Base-by-base conservation (phyloP, 2,797 vertebrate species). In the Hephaestus fuliginosus region DNA sequence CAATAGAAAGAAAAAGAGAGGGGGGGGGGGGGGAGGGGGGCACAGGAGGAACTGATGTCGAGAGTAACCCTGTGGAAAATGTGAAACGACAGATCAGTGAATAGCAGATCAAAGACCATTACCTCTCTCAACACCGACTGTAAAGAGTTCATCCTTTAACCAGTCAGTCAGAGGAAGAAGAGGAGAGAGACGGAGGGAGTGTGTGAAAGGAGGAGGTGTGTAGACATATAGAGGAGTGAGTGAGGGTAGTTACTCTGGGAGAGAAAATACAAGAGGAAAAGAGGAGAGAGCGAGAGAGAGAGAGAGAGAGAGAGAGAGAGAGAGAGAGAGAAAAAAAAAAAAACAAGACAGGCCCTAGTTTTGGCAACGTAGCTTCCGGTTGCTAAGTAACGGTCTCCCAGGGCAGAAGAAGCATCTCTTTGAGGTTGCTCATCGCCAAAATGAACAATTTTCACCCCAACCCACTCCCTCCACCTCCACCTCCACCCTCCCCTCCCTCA, bases 331-430 rank as follows among this genome's bases (percentile, higher is more conserved):
- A 36, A 22, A 46, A 17, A 57, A 41, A 57, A 33, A 70, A 70
- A 74, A 55, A 39, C 15, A 64, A 76, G 74, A 76, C 79, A 77
- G 74, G 81, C 73, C 63, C 69, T 75, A 56, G 75, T 82, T 92
- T 87, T 92, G 81, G 86, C 92, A 87, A 72, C 56, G 60, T 77
- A 80, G 86, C 83, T 86, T 86, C 70, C 12, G 60, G 92, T 94
- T 93, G 90, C 91, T 90, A 91, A 85, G 91, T 77, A 89, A 94
- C 89, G 20, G 76, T 85, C 86, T 89, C 67, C 33, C 75, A 86
- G 86, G 79, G 86, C 84, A 91, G 79, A 89, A 90, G 88, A 89
- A 92, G 87, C 73, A 25, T 49, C 83, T 91, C 89, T 89, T 86
- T 90, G 87, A 91, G 85, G 82, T 75, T 52, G 76, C 61, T 71